phyloP scores from a whole-genome alignment of 2,888 invertebrate genomes.

The Ferdinandea cuprea region DNA sequence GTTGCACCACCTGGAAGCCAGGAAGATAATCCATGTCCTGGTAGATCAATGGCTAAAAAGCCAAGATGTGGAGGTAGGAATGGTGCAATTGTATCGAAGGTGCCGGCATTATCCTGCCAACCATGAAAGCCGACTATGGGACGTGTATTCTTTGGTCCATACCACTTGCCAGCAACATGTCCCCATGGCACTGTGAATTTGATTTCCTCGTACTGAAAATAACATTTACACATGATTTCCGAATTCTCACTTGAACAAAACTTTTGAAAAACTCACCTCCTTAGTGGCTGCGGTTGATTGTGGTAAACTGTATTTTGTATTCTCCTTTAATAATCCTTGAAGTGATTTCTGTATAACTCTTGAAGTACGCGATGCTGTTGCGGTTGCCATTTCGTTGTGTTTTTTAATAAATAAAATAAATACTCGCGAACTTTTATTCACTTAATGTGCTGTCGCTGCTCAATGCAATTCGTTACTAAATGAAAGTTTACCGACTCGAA shows the following conservation, averaged over 20 bases:
- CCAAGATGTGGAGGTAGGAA: slow-evolving; percentile 84
- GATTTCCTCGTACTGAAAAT: slow-evolving; percentile 85
- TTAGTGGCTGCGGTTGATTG: not conserved
- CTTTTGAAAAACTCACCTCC: not conserved
- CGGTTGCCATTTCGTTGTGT: slow-evolving; percentile 15
- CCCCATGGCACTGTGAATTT: slow-evolving; percentile 88
- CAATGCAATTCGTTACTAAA: too few relatives aligned
- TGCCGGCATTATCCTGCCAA: slow-evolving; percentile 91
- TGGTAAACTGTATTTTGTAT: slow-evolving; percentile 1
- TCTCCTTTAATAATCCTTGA: slow-evolving; percentile 21
- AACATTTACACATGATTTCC: not conserved
- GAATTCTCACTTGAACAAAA: not conserved
- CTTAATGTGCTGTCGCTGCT: too few relatives aligned
- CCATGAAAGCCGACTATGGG: slow-evolving; percentile 90
- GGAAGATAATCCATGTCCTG: slow-evolving; percentile 89
- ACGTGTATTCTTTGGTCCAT: slow-evolving; percentile 86
- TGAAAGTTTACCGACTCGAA: too few relatives aligned
- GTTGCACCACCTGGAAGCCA: slow-evolving; percentile 86
- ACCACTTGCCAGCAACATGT: slow-evolving; percentile 87
- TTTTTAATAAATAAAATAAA: not conserved
- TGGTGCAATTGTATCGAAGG: slow-evolving; percentile 88
- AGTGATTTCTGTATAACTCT: slow-evolving; percentile 24
- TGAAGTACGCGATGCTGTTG: slow-evolving; percentile 3
- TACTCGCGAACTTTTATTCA: too few relatives aligned
- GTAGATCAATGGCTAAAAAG: slow-evolving; percentile 87